A percentile compares a stretch with the other conserved stretches of the same genome.
phyloP scores from a whole-genome alignment of 2,113 vertebrate genomes.

The Diglossa brunneiventris region DNA sequence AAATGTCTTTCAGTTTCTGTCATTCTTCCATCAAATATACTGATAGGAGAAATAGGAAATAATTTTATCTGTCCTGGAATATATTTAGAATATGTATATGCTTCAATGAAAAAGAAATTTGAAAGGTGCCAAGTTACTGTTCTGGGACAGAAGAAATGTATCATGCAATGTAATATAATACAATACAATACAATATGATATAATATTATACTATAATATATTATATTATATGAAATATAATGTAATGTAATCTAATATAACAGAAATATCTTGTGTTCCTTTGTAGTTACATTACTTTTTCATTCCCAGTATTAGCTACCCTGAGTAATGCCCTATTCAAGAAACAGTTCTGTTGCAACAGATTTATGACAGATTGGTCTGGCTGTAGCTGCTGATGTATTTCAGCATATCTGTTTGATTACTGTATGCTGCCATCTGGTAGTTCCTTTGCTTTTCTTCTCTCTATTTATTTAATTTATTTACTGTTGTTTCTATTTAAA shows the following conservation, averaged over 20 bases:
- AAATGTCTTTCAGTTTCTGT: not conserved
- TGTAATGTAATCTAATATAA: not conserved
- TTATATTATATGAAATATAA: not conserved
- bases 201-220: not conserved
- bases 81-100: not conserved
- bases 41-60: not conserved
- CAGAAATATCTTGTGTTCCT: not conserved
- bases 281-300: not conserved
- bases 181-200: not conserved
- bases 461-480: not conserved
- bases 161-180: not conserved
- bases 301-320: not conserved
- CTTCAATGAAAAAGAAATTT: not conserved
- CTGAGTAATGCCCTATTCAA: not conserved
- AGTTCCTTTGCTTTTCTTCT: not conserved
- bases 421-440: not conserved
- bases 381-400: not conserved
- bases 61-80: not conserved
- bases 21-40: not conserved
- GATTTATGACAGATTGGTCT: not conserved
- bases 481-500: not conserved
- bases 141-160: not conserved
- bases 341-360: not conserved
- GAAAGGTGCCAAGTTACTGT: not conserved
- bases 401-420: not conserved